Evolutionary conservation across 2,888 invertebrate genomes (phyloP), one percentile per base, ranked within the genome.

Genomic region (Zaprionus lineosus): DNA sequence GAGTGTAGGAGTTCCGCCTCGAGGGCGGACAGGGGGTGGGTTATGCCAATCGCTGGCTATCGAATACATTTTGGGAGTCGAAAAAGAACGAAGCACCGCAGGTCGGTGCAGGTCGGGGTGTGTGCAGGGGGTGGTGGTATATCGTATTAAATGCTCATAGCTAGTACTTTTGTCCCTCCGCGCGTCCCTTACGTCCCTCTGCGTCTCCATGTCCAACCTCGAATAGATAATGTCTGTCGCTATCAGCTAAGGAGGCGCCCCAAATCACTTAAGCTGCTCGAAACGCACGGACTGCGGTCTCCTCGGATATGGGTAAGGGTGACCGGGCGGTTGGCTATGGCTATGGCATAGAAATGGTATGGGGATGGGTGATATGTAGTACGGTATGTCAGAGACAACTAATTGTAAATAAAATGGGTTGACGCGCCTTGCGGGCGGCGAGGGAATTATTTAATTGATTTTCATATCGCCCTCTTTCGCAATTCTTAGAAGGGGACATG

Each of bases 211-310:
- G n/a, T n/a, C n/a, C 39, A 39, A 18, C n/a, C 21, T 40, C 26
- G 15, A 37, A 65, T 58, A 78, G 78, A 78, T 81, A 81, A 72
- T 70, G 74, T 63, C 43, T 48, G 46, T 55, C 37, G 73, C 71
- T 86, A 85, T 85, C 84, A 86, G 84, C 79, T 85, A 84, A 78
- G 83, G 75, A 81, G 84, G 83, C 79, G 84, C 79, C 74, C 74
- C 82, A 84, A 86, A 85, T 85, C 84, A 86, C 84, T 86, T 86
- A 86, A 86, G 86, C 86, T 76, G 78, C 55, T 57, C 57, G 41
- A 39, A 57, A 57, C 57, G 60, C 61, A 59, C 48, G 33, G 55
- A 43, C 24, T 53, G 44, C 16, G 34, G 48, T 36, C 52, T 41
- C 39, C 29, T 15, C n/a, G 9, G 34, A 18, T 18, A 29, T 26